Base-by-base conservation (phyloP, 2,113 vertebrate species). In the Ornithorhynchus anatinus region DNA sequence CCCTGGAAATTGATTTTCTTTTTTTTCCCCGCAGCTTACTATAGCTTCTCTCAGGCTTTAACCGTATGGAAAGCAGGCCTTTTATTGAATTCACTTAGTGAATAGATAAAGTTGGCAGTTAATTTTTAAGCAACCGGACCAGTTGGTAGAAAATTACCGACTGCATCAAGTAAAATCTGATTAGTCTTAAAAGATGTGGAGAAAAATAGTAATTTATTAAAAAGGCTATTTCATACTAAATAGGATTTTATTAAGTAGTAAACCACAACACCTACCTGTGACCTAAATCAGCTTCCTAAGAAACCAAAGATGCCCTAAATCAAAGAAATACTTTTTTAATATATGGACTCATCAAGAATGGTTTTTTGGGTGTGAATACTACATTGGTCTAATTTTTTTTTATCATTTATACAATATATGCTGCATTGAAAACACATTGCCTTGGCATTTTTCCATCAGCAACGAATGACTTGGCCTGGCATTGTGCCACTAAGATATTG, bases 1-100 rank as follows among this genome's bases (percentile, higher is more conserved):
- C 75, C 72, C 83, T 69, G 63, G 65, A 40, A 75, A 65, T 84
- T 75, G 86, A 83, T 87, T 84, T 71, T 74, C 69, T 70, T 66
- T 80, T 79, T 51, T 67, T 52, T 17, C 25, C n/a, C n/a, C n/a
- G 75, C 44, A 45, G 67, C 57, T 88, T 80, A 73, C 44, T 48
- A 12, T 81, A 59, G 69, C 78, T 81, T 81, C 84, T 45, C 61
- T 40, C 22, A 58, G 77, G 80, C 75, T 77, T 84, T 80, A 61
- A 64, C 66, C 75, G 16, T 84, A 52, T 73, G 78, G 78, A 79
- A 81, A 84, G 73, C 59, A 65, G 48, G 44, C 47, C 5, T 13
- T 23, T 70, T 71, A 53, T 63, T 75, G 61, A 80, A 76, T 83
- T 73, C 63, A 53, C 36, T 77, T 75, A 59, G n/a, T 65, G 42